Evolutionary conservation across 2,113 vertebrate genomes (phyloP), one percentile per base, ranked within the genome.

Genomic region (Bombycilla garrulus): DNA sequence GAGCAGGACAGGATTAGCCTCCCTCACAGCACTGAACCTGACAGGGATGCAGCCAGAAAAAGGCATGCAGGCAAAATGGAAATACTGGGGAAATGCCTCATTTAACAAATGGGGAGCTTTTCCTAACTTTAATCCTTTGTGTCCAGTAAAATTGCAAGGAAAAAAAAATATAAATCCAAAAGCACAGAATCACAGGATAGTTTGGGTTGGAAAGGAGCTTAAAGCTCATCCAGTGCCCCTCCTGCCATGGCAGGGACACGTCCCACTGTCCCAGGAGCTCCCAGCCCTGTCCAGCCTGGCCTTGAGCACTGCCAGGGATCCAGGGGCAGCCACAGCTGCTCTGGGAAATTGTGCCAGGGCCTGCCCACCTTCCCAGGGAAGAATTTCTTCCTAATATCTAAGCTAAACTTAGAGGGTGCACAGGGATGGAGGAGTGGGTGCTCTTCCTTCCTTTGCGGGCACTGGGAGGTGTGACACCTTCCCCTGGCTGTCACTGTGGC

Each of bases 201-300:
- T 3, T 17, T 51, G 26, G 44, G 44, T 24, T 57, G 26, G 44
- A 66, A 66, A 8, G 15, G 23, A 66, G 10, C 35, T 38, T 45
- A 20, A 65, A 36, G 22, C 1, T 2, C 8, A 23, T 3, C 14
- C 12, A 2, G 10, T 57, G 4, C 31, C 26, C 5, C 1, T 10
- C 36, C 11, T 33, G 42, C 21, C 57, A 64, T 5, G 36, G 9
- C 67, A 65, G 18, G 18, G 44, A 57, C 66, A 58, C 4, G 8
- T 81, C 0, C 36, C 67, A 28, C 31, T 44, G 2, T 7, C 19
- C 44, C 67, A 51, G 33, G 44, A 0, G 42, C 26, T 65, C 67
- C 31, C 4, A 71, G 23, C 20, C 4, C n/a, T 0, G 0, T 54
- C 65, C 65, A 71, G 0, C 35, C 57, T 70, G 35, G 31, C 31